These are phyloP conservation scores for Schrankia costaestrigalis DNA, from an alignment of 2,888 invertebrate genomes.

Conservation along the genomic window DNA sequence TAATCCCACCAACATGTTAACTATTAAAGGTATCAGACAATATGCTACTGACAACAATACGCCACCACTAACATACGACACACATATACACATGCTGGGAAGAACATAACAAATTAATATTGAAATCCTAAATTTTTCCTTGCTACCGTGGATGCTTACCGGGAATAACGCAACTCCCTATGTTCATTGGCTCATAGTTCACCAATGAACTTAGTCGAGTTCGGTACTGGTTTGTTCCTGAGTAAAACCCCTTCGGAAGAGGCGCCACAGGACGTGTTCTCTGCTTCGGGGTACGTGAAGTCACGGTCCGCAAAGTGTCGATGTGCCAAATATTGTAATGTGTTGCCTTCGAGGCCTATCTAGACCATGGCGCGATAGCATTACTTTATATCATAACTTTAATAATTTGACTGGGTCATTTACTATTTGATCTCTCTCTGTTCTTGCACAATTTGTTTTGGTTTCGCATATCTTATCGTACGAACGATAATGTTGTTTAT, in stretches of 20 bases:
- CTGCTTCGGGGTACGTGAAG: constrained; percentile 82
- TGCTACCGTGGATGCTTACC: constrained; percentile 76
- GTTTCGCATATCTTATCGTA: no score
- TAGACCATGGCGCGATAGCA: constrained; percentile 38
- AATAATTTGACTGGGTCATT: constrained; percentile 23
- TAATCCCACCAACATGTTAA: no score
- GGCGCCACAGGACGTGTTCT: constrained; percentile 85
- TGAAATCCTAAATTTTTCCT: constrained; percentile 64
- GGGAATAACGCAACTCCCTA: constrained; percentile 51
- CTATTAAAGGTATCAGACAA: no score
- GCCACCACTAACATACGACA: constrained; percentile 28
- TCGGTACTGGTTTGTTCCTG: constrained; percentile 95
- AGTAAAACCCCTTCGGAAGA: constrained; percentile 96
- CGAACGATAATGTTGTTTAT: no score
- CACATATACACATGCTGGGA: constrained; percentile 50
- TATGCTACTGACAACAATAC: constrained; percentile 23
- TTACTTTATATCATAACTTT: constrained; percentile 3
- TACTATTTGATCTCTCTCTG: no score
- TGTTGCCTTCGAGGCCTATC: constrained; percentile 49
- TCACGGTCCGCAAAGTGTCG: constrained; percentile 51
- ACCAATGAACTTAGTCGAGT: constrained; percentile 97
- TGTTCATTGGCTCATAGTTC: constrained; percentile 82
- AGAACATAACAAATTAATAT: constrained; percentile 47
- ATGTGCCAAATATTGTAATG: constrained; percentile 62
- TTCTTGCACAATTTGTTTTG: no score